These are phyloP conservation scores for Anadara kagoshimensis DNA, from an alignment of 1,140 invertebrate genomes.

Conservation along the genomic window DNA sequence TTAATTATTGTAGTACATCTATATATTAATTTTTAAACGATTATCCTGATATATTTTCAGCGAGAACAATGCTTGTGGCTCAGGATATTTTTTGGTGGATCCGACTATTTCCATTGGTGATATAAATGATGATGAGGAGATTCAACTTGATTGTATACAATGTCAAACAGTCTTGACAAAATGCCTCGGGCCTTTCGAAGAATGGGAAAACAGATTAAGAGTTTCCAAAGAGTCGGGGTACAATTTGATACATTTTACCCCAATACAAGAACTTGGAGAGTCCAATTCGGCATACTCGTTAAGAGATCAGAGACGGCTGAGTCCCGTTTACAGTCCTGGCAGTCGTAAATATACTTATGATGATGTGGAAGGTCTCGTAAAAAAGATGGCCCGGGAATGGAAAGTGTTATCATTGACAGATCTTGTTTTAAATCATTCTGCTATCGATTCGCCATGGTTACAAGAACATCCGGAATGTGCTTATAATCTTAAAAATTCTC, in stretches of 20 bases:
- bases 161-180: constrained; percentile 97
- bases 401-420: constrained; percentile 94
- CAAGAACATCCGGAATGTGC: constrained; percentile 91
- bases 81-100: constrained; percentile 92
- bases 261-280: constrained; percentile 91
- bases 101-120: constrained; percentile 81
- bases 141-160: constrained; percentile 90
- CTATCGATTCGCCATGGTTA: constrained; percentile 94
- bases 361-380: constrained; percentile 84
- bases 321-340: constrained; percentile 76
- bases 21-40: too few relatives aligned
- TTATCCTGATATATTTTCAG: too few relatives aligned
- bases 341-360: constrained; percentile 79
- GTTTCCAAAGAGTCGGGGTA: constrained; percentile 95
- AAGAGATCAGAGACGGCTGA: constrained; percentile 89
- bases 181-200: constrained; percentile 87
- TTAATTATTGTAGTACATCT: too few relatives aligned
- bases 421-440: constrained; percentile 98
- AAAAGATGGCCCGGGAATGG: constrained; percentile 92
- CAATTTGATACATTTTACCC: constrained; percentile 98
- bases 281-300: constrained; percentile 95
- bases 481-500: constrained; percentile 93
- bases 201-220: constrained; percentile 89
- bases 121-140: constrained; percentile 54
- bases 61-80: constrained; percentile 48